A percentile compares a stretch with the other conserved stretches of the same genome.
phyloP scores from a whole-genome alignment of 2,888 invertebrate genomes.

The Ctena decussata region DNA sequence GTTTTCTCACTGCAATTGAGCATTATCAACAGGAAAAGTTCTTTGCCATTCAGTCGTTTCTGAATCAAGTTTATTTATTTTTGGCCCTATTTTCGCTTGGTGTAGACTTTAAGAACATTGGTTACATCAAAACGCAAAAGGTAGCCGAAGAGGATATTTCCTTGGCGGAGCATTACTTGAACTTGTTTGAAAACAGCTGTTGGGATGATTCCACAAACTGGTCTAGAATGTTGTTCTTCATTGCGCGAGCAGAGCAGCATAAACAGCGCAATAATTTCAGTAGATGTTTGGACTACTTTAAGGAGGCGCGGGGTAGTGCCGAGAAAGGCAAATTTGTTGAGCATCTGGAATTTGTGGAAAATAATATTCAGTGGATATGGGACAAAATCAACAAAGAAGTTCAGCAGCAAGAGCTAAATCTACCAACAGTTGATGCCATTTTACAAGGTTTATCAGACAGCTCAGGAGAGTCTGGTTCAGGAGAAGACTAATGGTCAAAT shows the following conservation, averaged over 20 bases:
- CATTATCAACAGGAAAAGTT: constrained; percentile 38
- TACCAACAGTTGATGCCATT: not conserved
- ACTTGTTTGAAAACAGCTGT: constrained; percentile 42
- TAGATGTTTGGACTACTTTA: constrained; percentile 33
- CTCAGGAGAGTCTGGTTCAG: not conserved
- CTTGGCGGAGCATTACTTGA: constrained; percentile 37
- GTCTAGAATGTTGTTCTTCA: constrained; percentile 45
- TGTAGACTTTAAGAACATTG: constrained; percentile 34
- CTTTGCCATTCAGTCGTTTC: constrained; percentile 42
- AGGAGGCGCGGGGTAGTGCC: constrained; percentile 12
- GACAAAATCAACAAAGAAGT: constrained; percentile 7
- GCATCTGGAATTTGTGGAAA: constrained; percentile 16
- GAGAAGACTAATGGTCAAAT: no score
- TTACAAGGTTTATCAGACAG: not conserved
- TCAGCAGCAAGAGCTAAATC: not conserved
- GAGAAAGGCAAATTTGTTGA: constrained; percentile 23
- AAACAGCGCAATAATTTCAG: constrained; percentile 27
- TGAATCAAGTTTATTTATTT: constrained; percentile 53
- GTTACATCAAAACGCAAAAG: constrained; percentile 5
- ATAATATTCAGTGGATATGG: not conserved
- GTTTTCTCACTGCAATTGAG: constrained; percentile 40
- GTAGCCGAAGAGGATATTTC: constrained; percentile 22
- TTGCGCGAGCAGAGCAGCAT: constrained; percentile 41
- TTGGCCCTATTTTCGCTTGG: constrained; percentile 43
- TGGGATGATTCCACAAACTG: constrained; percentile 46